Conservation (phyloP, 2,888 invertebrate genomes). For the Liopterus haemorrhoidalis region DNA sequence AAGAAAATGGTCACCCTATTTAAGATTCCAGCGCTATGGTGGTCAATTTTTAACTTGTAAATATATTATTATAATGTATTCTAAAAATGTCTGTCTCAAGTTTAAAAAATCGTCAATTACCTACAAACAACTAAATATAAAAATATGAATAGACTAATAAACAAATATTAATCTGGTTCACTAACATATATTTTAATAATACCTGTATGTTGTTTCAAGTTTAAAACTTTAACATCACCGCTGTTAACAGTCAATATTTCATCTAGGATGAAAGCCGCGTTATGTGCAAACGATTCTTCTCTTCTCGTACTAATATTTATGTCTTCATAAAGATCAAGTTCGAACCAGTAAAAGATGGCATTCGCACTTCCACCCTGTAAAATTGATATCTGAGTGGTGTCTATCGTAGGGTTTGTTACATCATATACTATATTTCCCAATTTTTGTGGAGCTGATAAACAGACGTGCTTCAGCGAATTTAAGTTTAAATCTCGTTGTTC, state of each 20-base stretch:
- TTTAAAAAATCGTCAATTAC: too few species aligned
- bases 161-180: too few species aligned
- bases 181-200: conserved; percentile 35
- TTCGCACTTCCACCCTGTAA: conserved; percentile 45
- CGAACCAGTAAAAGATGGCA: conserved; percentile 54
- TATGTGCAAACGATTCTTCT: conserved; percentile 47
- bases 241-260: conserved; percentile 38
- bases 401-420: background rate
- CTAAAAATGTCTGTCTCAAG: too few species aligned
- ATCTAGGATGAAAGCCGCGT: conserved; percentile 48
- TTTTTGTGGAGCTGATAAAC: conserved; percentile 41
- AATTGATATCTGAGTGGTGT: conserved; percentile 36
- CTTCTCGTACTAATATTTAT: conserved; percentile 46
- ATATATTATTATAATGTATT: too few species aligned
- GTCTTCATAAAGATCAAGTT: conserved; percentile 46
- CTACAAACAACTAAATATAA: too few species aligned
- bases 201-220: conserved; percentile 29
- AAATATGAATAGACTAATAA: too few species aligned
- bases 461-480: conserved; percentile 44
- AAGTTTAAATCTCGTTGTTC: conserved; percentile 52
- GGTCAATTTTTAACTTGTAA: too few species aligned
- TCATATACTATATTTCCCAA: conserved; percentile 31
- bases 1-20: too few species aligned
- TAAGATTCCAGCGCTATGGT: too few species aligned
- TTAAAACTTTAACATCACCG: conserved; percentile 41